Conservation (phyloP, 2,888 invertebrate species). For the Celastrina argiolus region DNA sequence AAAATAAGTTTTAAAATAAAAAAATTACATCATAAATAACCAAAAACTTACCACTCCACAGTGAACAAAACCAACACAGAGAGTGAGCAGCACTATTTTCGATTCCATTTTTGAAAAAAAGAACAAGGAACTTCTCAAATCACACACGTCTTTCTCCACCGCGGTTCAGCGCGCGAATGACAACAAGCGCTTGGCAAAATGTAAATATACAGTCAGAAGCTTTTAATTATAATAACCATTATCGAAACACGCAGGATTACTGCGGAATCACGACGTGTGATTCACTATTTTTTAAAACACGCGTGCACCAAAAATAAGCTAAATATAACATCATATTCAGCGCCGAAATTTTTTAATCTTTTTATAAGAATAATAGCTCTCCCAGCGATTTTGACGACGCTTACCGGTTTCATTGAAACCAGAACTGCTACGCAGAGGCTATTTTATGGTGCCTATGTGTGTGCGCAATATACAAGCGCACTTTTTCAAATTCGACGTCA, state of each 20-base stretch:
- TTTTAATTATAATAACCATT: neutral
- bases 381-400: too few species aligned
- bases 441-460: too few species aligned
- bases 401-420: too few species aligned
- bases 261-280: neutral
- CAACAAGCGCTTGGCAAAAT: neutral
- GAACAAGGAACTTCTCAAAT: neutral
- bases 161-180: slow-evolving; percentile 5
- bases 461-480: too few species aligned
- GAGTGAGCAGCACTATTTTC: slow-evolving; percentile 25
- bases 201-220: neutral
- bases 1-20: neutral
- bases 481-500: too few species aligned
- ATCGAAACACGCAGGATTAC: slow-evolving; percentile 1
- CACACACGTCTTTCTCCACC: neutral
- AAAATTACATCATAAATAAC: neutral
- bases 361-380: too few species aligned
- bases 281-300: neutral
- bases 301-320: neutral
- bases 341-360: neutral
- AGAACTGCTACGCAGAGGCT: too few species aligned
- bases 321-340: neutral
- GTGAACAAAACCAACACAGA: slow-evolving; percentile 23
- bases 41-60: slow-evolving; percentile 26
- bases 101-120: slow-evolving; percentile 26